These are phyloP conservation scores for Dendrocopos noguchii DNA, from an alignment of 2,113 vertebrate genomes.

Conservation along the genomic window DNA sequence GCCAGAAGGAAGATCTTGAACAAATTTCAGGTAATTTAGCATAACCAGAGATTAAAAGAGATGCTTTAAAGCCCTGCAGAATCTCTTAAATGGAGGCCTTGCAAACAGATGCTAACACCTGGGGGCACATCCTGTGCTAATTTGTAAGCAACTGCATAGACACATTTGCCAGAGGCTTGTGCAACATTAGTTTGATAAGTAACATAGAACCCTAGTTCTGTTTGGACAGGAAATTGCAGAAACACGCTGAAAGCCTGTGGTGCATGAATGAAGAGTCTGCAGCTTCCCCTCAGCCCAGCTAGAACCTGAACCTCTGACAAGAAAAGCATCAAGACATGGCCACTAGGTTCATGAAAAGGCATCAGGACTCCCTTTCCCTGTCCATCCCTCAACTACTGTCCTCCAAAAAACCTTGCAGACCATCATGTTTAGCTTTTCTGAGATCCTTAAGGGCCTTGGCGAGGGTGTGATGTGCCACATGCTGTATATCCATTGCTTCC, in stretches of 20 bases:
- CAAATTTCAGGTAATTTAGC: background rate
- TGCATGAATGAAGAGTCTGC: background rate
- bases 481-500: background rate
- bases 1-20: background rate
- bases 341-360: background rate
- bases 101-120: background rate
- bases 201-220: background rate
- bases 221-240: background rate
- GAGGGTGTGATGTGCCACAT: background rate
- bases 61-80: background rate
- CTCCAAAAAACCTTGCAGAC: background rate
- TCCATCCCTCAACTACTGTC: background rate
- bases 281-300: background rate
- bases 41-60: background rate
- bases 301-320: background rate
- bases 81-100: background rate
- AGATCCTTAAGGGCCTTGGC: background rate
- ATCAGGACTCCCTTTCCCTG: background rate
- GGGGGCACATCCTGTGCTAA: background rate
- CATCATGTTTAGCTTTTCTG: background rate
- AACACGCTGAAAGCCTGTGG: background rate
- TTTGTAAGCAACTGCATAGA: background rate
- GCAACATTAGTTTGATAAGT: background rate
- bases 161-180: background rate
- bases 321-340: background rate